phyloP scores from a whole-genome alignment of 2,113 vertebrate species.

The Rhynchopsitta pachyrhyncha region DNA sequence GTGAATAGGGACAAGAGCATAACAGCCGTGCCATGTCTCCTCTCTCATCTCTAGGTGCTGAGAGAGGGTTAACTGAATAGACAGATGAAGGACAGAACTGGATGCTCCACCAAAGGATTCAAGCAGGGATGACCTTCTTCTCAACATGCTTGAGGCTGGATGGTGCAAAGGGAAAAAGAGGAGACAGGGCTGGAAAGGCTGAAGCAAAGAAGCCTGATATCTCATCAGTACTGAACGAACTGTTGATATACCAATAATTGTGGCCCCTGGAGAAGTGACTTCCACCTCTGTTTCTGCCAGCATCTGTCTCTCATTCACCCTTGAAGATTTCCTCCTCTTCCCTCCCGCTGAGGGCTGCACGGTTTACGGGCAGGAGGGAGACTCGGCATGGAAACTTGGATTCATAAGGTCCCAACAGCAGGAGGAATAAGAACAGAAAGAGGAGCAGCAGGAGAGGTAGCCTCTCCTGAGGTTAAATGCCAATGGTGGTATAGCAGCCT shows the following conservation, averaged over 20 bases:
- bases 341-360: neutral
- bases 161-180: neutral
- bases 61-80: neutral
- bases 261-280: neutral
- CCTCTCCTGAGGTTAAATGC: neutral
- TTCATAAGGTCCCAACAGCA: neutral
- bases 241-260: neutral
- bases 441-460: neutral
- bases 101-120: neutral
- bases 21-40: neutral
- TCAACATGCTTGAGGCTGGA: neutral
- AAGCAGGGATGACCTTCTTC: neutral
- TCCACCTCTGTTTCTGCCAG: neutral
- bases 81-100: neutral
- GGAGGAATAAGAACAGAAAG: neutral
- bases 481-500: neutral
- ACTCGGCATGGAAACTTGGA: neutral
- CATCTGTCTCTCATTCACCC: neutral
- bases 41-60: neutral
- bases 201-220: neutral
- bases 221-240: neutral
- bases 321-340: neutral
- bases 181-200: neutral
- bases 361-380: neutral
- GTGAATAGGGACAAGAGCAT: neutral